Conservation (phyloP, 2,113 vertebrate genomes). For the Hassar affinis region DNA sequence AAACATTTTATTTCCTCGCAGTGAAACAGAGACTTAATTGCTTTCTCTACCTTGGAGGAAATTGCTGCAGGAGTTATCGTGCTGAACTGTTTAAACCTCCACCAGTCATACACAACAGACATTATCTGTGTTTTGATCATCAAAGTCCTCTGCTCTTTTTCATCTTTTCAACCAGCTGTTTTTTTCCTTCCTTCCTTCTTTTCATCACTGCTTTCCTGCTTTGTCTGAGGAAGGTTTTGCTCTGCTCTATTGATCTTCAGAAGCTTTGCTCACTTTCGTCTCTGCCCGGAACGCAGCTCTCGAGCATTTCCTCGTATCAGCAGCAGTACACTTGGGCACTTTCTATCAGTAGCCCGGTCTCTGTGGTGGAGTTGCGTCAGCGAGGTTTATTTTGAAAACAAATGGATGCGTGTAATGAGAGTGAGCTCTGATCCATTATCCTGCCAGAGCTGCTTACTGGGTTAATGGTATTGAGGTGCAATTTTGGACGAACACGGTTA, state of each 20-base stretch:
- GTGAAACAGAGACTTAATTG: neutral
- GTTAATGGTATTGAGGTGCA: constrained; percentile 3
- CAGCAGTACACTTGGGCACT: neutral
- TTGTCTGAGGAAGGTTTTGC: constrained; percentile 7
- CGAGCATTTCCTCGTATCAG: neutral
- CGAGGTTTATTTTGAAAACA: neutral
- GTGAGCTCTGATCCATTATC: constrained; percentile 14
- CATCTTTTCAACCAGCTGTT: constrained; percentile 12
- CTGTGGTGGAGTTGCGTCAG: neutral
- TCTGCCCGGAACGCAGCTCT: neutral
- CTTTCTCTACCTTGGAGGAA: neutral
- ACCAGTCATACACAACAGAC: neutral
- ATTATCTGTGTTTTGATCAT: constrained; percentile 35
- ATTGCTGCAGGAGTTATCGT: neutral
- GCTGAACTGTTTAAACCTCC: neutral
- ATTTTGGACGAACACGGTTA: neutral
- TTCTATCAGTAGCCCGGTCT: neutral
- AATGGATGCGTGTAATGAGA: neutral
- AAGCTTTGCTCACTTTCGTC: constrained; percentile 17
- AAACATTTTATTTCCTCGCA: neutral
- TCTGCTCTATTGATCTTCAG: constrained; percentile 1
- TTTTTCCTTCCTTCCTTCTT: constrained; percentile 28
- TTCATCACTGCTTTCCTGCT: neutral
- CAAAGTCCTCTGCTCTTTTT: constrained; percentile 14
- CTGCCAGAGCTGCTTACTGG: neutral